Evolutionary conservation across 2,113 vertebrate genomes (phyloP).

Genomic region (Semicossyphus pulcher): DNA sequence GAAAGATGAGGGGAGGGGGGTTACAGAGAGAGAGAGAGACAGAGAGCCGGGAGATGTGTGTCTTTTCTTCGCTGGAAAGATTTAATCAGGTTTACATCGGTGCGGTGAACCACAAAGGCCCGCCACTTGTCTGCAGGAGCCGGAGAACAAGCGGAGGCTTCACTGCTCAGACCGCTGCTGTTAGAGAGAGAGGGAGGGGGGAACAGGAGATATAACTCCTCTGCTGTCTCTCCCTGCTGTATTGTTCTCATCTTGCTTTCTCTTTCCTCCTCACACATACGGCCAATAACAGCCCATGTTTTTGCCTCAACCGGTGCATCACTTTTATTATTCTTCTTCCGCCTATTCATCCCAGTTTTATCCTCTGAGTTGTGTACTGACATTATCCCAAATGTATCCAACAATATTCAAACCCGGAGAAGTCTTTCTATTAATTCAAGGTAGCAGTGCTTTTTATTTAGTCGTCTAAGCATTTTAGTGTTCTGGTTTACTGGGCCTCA

Average conservation of each 20-base stretch:
- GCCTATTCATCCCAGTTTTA: no score
- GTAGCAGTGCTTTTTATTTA: no score
- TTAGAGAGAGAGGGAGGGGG: neutral
- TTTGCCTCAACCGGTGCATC: no score
- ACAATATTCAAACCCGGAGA: no score
- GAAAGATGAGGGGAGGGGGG: conserved; percentile 1
- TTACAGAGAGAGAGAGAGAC: conserved; percentile 15
- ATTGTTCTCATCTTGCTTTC: conserved; percentile 3
- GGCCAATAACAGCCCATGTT: conserved; percentile 3
- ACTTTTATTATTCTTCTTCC: no score
- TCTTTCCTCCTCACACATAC: neutral
- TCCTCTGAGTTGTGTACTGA: no score
- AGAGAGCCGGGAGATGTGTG: conserved; percentile 52
- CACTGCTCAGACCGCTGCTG: conserved; percentile 53
- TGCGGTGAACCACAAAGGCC: conserved; percentile 66
- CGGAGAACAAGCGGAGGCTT: conserved; percentile 51
- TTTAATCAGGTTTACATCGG: conserved; percentile 75
- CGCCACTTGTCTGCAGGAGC: conserved; percentile 54
- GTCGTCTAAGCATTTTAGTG: no score
- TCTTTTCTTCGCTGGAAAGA: conserved; percentile 73
- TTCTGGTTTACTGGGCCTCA: no score
- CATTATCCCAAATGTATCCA: no score
- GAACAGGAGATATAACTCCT: no score
- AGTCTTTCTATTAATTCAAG: no score
- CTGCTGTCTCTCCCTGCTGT: neutral